phyloP scores from a whole-genome alignment of 2,797 vertebrate species.

The Novumbra hubbsi region DNA sequence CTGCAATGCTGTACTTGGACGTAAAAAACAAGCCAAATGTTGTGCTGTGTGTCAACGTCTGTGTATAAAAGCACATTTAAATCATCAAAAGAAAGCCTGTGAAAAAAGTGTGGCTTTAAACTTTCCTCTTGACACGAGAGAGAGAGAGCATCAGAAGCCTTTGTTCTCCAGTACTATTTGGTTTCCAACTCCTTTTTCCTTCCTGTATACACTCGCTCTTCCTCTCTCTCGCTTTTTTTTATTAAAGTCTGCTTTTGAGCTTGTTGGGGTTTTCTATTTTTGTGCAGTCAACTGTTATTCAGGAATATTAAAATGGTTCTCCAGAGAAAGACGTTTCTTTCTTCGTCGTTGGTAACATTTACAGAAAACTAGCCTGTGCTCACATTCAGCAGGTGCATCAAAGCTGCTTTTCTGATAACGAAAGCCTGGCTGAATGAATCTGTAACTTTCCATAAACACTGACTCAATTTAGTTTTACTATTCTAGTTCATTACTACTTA shows the following conservation, averaged over 20 bases:
- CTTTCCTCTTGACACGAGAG: slow-evolving; percentile 20
- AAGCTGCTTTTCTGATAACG: background rate
- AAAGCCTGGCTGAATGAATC: background rate
- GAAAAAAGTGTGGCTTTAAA: slow-evolving; percentile 16
- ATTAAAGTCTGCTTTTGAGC: background rate
- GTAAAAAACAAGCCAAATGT: background rate
- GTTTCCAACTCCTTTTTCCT: slow-evolving; percentile 67
- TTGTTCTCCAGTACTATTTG: slow-evolving; percentile 50
- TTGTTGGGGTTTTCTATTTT: too few species aligned
- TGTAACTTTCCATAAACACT: background rate
- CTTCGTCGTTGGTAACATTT: too few species aligned
- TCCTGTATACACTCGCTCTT: slow-evolving; percentile 55
- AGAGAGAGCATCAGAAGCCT: slow-evolving; percentile 23
- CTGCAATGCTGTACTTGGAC: background rate
- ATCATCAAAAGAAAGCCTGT: background rate
- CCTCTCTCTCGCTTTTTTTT: background rate
- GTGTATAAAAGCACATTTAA: background rate
- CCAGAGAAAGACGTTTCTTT: too few species aligned
- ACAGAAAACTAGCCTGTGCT: too few species aligned
- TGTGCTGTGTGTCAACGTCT: background rate
- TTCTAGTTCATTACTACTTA: background rate
- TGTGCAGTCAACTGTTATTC: too few species aligned
- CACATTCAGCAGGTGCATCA: too few species aligned
- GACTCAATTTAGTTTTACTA: background rate
- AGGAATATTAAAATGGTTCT: too few species aligned